A percentile compares a stretch with the other conserved stretches of the same genome.
These are phyloP conservation scores for Harpalus rubripes DNA, from an alignment of 2,888 invertebrate species.

Conservation along the genomic window DNA sequence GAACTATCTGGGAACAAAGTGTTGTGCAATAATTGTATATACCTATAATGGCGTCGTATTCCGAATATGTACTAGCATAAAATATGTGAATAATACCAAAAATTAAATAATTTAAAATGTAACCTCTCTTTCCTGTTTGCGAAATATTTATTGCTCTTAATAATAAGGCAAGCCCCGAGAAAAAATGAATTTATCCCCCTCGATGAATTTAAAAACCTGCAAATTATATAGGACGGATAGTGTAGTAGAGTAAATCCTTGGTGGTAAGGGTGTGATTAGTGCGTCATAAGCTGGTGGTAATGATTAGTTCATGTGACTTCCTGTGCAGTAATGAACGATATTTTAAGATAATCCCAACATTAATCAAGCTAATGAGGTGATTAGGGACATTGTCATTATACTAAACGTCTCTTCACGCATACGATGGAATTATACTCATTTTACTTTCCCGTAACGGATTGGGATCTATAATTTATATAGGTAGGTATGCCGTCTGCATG, in stretches of 20 bases:
- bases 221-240: conserved; percentile 2
- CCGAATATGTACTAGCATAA: too few species aligned
- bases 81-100: too few species aligned
- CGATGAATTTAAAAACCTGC: conserved; percentile 9
- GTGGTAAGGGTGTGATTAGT: conserved; percentile 5
- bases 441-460: neutral
- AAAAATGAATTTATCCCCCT: conserved; percentile 10
- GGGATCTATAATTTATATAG: too few species aligned
- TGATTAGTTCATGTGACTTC: conserved; percentile 55
- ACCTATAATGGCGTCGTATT: too few species aligned
- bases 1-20: too few species aligned
- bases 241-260: conserved; percentile 33
- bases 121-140: neutral
- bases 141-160: conserved; percentile 5
- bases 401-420: conserved; percentile 17
- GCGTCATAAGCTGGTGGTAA: conserved; percentile 30
- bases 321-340: conserved; percentile 53
- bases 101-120: neutral
- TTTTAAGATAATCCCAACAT: conserved; percentile 59
- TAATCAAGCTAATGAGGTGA: conserved; percentile 62
- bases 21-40: too few species aligned
- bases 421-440: conserved; percentile 14
- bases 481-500: too few species aligned
- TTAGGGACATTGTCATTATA: conserved; percentile 62
- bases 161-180: neutral